These are phyloP conservation scores for Dynastes hyllus DNA, from an alignment of 2,888 invertebrate species.

Conservation along the genomic window DNA sequence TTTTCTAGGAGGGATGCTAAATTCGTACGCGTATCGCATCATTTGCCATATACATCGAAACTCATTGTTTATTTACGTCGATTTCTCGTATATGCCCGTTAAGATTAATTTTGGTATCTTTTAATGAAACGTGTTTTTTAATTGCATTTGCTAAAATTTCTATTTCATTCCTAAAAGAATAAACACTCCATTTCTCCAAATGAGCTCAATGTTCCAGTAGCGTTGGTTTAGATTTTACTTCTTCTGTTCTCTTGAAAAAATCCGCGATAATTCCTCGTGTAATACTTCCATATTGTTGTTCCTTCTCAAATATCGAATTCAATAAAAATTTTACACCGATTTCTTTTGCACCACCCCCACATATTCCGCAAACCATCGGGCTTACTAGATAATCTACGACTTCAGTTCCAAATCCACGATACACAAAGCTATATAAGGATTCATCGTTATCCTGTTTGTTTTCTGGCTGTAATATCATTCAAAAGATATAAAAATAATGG, in stretches of 20 bases:
- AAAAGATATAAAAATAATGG: constrained; percentile 79
- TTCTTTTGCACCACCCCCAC: constrained; percentile 91
- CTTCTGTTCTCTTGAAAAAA: constrained; percentile 68
- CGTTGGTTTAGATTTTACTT: constrained; percentile 60
- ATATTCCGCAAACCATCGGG: constrained; percentile 93
- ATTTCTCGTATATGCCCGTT: constrained; percentile 78
- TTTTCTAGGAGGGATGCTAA: constrained; percentile 77
- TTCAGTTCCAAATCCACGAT: constrained; percentile 86
- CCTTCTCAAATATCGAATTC: constrained; percentile 84
- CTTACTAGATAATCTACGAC: constrained; percentile 90
- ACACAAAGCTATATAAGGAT: constrained; percentile 86
- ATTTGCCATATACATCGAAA: constrained; percentile 72
- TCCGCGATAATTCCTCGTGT: constrained; percentile 78
- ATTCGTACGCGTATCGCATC: constrained; percentile 71
- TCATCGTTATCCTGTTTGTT: constrained; percentile 80
- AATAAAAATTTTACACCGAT: constrained; percentile 92
- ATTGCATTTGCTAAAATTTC: constrained; percentile 82
- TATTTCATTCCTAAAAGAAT: constrained; percentile 85
- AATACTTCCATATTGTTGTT: constrained; percentile 89
- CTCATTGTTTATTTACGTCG: constrained; percentile 74
- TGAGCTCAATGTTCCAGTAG: constrained; percentile 75
- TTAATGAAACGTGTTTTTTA: constrained; percentile 72
- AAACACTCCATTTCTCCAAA: constrained; percentile 87
- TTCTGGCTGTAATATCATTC: constrained; percentile 77
- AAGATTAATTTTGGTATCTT: constrained; percentile 77